Evolutionary conservation across 2,888 invertebrate species (phyloP).

Genomic region (Nomada ferruginata): DNA sequence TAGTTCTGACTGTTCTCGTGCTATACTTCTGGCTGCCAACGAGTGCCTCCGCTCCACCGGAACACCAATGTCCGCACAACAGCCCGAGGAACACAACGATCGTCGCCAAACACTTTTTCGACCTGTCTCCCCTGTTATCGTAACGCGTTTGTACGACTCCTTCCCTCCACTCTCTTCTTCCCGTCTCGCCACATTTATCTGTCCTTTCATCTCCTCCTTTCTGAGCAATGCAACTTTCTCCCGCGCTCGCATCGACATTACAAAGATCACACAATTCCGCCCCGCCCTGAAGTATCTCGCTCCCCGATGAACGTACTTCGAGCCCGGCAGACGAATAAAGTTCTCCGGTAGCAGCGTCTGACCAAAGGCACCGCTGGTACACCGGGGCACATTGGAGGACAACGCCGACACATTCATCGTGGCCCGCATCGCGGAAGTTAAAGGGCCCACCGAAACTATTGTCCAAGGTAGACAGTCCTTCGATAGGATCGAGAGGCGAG

Average conservation of each 20-base stretch:
- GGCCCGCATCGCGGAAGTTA: slow-evolving; percentile 25
- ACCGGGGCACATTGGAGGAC: slow-evolving; percentile 14
- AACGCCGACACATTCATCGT: slow-evolving; percentile 12
- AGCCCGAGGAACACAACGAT: slow-evolving; percentile 78
- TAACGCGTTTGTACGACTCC: slow-evolving; percentile 60
- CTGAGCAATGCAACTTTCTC: slow-evolving; percentile 63
- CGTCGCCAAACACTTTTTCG: slow-evolving; percentile 52
- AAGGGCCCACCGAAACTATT: slow-evolving; percentile 26
- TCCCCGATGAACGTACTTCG: slow-evolving; percentile 6
- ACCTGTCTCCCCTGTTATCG: slow-evolving; percentile 29
- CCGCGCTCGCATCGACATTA: slow-evolving; percentile 5
- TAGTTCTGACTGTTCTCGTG: slow-evolving; percentile 93
- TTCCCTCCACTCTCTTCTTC: neutral
- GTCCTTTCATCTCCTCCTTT: neutral
- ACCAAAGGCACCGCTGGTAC: slow-evolving; percentile 11
- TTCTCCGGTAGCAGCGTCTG: slow-evolving; percentile 2
- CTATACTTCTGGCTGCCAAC: slow-evolving; percentile 91
- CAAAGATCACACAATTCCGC: neutral
- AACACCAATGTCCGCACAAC: slow-evolving; percentile 67
- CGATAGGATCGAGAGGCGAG: slow-evolving; percentile 63
- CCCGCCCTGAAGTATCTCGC: neutral
- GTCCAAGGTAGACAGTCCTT: slow-evolving; percentile 32
- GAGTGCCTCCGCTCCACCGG: slow-evolving; percentile 78
- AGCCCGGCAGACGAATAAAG: neutral
- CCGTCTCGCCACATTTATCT: too few relatives aligned